Evolutionary conservation across 2,113 vertebrate genomes (phyloP).

Genomic region (Paramisgurnus dabryanus): DNA sequence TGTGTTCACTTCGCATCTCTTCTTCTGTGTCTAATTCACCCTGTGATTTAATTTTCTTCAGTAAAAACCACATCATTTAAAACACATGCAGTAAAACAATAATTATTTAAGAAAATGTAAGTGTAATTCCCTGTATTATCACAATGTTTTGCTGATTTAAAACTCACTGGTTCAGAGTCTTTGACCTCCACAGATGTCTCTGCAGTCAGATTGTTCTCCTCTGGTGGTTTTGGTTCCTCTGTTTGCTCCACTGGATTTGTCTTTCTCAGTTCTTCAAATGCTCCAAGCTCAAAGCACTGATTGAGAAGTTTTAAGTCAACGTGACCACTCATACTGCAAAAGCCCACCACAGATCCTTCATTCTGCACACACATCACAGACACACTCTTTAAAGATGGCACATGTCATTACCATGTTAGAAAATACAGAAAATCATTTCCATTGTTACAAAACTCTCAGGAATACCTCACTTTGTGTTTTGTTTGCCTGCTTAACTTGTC

Average conservation of each 20-base stretch:
- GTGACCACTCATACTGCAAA: slow-evolving; percentile 78
- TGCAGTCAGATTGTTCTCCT: background rate
- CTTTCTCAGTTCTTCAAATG: slow-evolving; percentile 78
- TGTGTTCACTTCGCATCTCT: background rate
- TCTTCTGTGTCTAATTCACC: background rate
- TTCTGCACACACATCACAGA: slow-evolving; percentile 67
- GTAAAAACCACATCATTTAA: background rate
- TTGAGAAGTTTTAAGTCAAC: slow-evolving; percentile 76
- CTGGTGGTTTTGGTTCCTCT: background rate
- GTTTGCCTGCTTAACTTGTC: no score
- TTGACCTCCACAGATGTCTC: background rate
- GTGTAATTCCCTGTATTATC: no score
- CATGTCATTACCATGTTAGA: background rate
- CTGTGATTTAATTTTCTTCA: background rate
- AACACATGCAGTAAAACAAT: no score
- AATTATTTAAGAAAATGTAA: no score
- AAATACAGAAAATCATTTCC: no score
- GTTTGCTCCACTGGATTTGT: slow-evolving; percentile 63
- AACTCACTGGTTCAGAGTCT: slow-evolving; percentile 1
- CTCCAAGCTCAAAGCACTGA: slow-evolving; percentile 78
- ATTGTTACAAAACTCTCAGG: no score
- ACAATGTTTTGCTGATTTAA: background rate
- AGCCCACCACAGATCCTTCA: slow-evolving; percentile 76
- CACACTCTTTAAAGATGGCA: background rate
- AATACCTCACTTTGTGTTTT: no score